These are phyloP conservation scores for Orchesella cincta DNA, from an alignment of 1,140 invertebrate species.

Conservation along the genomic window DNA sequence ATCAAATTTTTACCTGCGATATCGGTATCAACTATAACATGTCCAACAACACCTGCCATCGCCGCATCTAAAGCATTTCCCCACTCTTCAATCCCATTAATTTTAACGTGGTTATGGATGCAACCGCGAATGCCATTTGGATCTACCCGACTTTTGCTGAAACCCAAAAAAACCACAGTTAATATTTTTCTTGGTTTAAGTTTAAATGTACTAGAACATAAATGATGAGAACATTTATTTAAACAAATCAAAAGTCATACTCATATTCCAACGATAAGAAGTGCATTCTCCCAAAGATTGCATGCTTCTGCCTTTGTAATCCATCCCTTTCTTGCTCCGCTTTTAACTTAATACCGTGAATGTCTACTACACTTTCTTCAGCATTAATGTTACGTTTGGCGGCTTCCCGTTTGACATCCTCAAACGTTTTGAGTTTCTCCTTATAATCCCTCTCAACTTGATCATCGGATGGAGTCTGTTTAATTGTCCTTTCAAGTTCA, in stretches of 20 bases:
- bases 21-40: constrained; percentile 84
- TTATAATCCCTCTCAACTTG: constrained; percentile 64
- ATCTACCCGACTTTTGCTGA: neutral
- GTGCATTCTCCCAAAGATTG: neutral
- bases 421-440: neutral
- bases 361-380: constrained; percentile 12
- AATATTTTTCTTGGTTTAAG: neutral
- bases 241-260: neutral
- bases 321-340: neutral
- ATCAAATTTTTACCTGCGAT: constrained; percentile 80
- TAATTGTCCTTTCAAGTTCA: constrained; percentile 69
- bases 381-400: constrained; percentile 22
- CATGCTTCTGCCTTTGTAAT: neutral
- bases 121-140: constrained; percentile 70
- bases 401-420: constrained; percentile 27
- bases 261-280: neutral
- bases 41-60: constrained; percentile 77
- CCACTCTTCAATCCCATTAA: constrained; percentile 67
- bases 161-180: neutral
- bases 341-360: neutral
- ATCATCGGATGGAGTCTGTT: constrained; percentile 71
- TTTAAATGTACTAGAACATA: neutral
- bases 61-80: constrained; percentile 81
- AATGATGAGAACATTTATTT: neutral
- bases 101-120: constrained; percentile 73